Evolutionary conservation across 2,888 invertebrate species (phyloP), one percentile per base, ranked within the genome.

Genomic region (Malacosoma neustria): DNA sequence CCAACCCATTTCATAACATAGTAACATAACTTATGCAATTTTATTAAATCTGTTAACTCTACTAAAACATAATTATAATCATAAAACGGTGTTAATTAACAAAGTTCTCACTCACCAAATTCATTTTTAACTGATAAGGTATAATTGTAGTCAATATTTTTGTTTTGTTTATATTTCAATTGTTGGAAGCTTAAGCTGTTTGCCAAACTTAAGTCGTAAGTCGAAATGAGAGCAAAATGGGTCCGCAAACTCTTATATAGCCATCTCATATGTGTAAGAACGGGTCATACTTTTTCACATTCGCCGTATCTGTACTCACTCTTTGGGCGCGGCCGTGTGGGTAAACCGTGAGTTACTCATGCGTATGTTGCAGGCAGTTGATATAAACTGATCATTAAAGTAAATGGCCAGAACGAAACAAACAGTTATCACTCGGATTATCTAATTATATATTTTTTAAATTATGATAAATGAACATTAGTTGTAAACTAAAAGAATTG

Each of bases 231-330:
- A 84, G 84, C 82, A 84, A 76, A 74, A 54, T 74, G 63, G 60
- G 72, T 60, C 65, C 57, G 80, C 73, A 63, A 80, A 75, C 63
- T 65, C 81, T 85, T 85, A 82, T 85, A 85, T 85, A 84, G 73
- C 67, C 62, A 74, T 68, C 69, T 75, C 84, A 84, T 81, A 75
- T 84, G 82, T 84, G 85, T 84, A 82, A 80, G 84, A 84, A 73
- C 84, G 70, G 77, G 84, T 80, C 73, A 72, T 60, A 75, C 67
- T 80, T 85, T 82, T 84, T 80, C 66, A 77, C 85, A 69, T 80
- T 84, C 84, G 81, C 84, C 66, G 63, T 58, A 53, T 53, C 49
- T 40, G 51, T 46, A 41, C 30, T 41, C 45, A 43, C 31, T 36
- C 29, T 35, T 68, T 76, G 77, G 82, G 84, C 75, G 84, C 75